Evolutionary conservation across 1,140 invertebrate species (phyloP), one percentile per base, ranked within the genome.

Genomic region (Drosophila sturtevanti): DNA sequence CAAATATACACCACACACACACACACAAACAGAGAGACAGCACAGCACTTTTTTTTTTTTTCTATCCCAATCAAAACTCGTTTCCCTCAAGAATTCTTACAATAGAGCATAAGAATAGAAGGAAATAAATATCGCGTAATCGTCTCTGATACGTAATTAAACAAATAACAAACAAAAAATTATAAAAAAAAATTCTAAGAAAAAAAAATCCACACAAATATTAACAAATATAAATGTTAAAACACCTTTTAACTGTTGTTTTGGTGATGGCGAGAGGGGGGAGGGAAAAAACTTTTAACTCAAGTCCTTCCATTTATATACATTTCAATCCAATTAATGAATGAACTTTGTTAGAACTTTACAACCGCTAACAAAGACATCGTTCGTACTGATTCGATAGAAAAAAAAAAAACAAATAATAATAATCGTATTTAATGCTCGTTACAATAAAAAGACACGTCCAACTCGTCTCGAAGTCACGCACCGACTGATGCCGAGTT

Each of bases 31-130:
- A 31, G 27, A 31, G 27, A 31, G 27, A 73, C 44, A 35, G 67
- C 75, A 87, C 84, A 21, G 14, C 16, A 10, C 16, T 21, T 0
- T 16, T 12, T 4, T 16, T 12, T 4, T 48, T 85, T 85, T 84
- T 84, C 80, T 72, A 86, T 52, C 82, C 52, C 68, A 85, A 85
- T 85, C 69, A 79, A 69, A 86, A 86, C 82, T 86, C 67, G 82
- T 86, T 86, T 87, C 82, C 70, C 63, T 61, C 60, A 31, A 87
- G 82, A 86, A 81, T 82, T 63, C 76, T 14, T 55, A 31, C 16
- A 14, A 48, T 21, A 21, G 16, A 21, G 9, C 41, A 48, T 21
- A 55, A 16, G 24, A 84, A 81, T 79, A 65, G 64, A 71, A 63
- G 44, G 68, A 64, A 67, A 65, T 61, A 59, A 72, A 81, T 75